These are phyloP conservation scores for Crossoptilon crossoptilon DNA, from an alignment of 2,797 vertebrate species.

Conservation along the genomic window DNA sequence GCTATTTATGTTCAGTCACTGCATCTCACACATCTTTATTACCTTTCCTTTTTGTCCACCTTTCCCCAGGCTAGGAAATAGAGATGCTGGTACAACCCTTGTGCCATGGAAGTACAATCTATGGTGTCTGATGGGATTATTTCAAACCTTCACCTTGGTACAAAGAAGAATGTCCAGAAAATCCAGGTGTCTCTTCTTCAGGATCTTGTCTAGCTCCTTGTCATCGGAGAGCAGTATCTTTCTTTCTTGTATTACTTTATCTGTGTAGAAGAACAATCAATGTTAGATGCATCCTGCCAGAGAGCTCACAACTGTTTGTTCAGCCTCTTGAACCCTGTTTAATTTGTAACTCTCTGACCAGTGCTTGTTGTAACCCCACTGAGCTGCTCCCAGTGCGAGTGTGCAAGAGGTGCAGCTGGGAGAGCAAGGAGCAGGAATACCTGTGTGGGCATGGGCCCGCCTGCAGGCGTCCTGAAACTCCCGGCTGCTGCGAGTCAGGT, in stretches of 20 bases:
- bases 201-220: constrained; percentile 73
- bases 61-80: background rate
- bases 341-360: background rate
- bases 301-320: rapidly evolving
- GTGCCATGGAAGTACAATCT: background rate
- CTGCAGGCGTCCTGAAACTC: constrained; percentile 76
- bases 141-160: constrained; percentile 81
- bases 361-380: background rate
- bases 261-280: constrained; percentile 65
- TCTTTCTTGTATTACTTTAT: constrained; percentile 84
- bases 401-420: background rate
- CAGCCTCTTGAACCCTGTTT: background rate
- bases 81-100: background rate
- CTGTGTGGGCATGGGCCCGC: constrained; percentile 83
- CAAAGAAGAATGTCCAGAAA: constrained; percentile 91
- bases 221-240: constrained; percentile 79
- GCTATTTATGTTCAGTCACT: background rate
- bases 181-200: constrained; percentile 84
- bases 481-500: constrained; percentile 80
- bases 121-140: rapidly evolving
- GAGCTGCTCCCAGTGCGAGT: background rate
- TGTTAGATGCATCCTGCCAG: background rate
- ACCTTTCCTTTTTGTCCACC: background rate
- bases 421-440: constrained; percentile 66
- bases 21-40: background rate